phyloP scores from a whole-genome alignment of 2,113 vertebrate species.

The Dicentrarchus labrax region DNA sequence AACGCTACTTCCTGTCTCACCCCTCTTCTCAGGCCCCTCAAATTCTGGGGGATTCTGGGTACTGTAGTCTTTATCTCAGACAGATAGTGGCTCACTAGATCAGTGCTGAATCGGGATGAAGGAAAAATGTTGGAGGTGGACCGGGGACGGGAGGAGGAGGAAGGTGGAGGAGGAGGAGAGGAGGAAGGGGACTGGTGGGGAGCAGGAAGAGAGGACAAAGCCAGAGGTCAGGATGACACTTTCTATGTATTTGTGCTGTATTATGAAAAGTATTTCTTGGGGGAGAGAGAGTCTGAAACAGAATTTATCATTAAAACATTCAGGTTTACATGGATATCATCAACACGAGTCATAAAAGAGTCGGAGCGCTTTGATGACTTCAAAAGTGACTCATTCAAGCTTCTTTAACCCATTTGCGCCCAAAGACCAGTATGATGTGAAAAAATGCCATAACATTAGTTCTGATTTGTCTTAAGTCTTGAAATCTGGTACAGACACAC shows the following conservation, averaged over 20 bases:
- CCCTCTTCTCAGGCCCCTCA: constrained; percentile 94
- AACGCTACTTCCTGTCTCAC: constrained; percentile 86
- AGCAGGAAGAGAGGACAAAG: constrained; percentile 85
- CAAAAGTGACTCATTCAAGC: not conserved
- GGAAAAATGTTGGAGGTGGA: constrained; percentile 88
- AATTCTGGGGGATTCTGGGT: constrained; percentile 92
- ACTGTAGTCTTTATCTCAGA: constrained; percentile 95
- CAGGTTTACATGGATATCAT: not conserved
- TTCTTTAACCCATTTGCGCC: too few relatives aligned
- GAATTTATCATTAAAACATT: not conserved
- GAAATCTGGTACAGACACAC: too few relatives aligned
- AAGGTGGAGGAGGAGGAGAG: constrained; percentile 81
- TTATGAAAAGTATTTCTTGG: not conserved
- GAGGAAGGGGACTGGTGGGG: constrained; percentile 75
- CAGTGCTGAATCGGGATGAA: constrained; percentile 90
- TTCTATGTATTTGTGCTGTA: not conserved
- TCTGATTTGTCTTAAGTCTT: too few relatives aligned
- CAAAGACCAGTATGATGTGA: too few relatives aligned
- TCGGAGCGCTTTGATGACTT: not conserved
- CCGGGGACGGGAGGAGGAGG: constrained; percentile 86
- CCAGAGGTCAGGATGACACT: constrained; percentile 41
- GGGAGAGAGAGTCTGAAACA: not conserved
- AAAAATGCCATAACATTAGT: too few relatives aligned
- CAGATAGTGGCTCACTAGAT: constrained; percentile 94
- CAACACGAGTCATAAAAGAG: not conserved